Base-by-base conservation (phyloP, 2,113 vertebrate species). In the Nestor notabilis region DNA sequence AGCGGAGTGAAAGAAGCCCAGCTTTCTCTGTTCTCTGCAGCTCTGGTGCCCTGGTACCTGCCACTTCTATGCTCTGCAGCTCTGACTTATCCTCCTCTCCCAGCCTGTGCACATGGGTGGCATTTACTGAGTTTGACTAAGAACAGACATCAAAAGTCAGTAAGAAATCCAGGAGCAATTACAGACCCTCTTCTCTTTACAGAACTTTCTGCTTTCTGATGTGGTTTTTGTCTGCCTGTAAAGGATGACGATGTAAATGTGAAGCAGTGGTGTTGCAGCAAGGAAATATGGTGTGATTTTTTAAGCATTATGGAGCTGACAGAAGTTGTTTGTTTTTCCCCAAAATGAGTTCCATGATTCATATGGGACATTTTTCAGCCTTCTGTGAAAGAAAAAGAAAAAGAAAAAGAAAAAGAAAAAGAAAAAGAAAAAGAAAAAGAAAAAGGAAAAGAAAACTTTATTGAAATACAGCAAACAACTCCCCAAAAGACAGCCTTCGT, bases 91-190 rank as follows among this genome's bases (percentile, higher is more conserved):
- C 44, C 56, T 49, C 11, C 9, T 72, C 83, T 71, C 65, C 61
- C 79, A 85, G 79, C 75, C 46, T 74, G 74, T n/a, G 86, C 65
- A 92, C 83, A 25, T 63, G 87, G 92, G 87, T 92, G 96, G 90
- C 60, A 72, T 39, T 70, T 75, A 25, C n/a, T 47, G 49, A 44
- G 68, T 71, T 92, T 39, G 83, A 20, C 92, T 94, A 86, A 74
- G 63, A 95, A 69, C 43, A 72, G 96, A 79, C 41, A 56, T 91
- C 90, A 97, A 92, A 83, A 91, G 85, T 86, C 79, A 69, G 52
- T 91, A 29, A 71, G 80, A 96, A 90, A 80, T 91, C 83, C 43
- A 44, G 85, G 76, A 96, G 60, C 72, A 86, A 74, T 88, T 76
- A 56, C 69, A 90, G 70, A 72, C 27, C 72, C 17, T 74, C 33